These are phyloP conservation scores for Microtus oregoni DNA, from an alignment of 2,113 vertebrate genomes.

Conservation along the genomic window DNA sequence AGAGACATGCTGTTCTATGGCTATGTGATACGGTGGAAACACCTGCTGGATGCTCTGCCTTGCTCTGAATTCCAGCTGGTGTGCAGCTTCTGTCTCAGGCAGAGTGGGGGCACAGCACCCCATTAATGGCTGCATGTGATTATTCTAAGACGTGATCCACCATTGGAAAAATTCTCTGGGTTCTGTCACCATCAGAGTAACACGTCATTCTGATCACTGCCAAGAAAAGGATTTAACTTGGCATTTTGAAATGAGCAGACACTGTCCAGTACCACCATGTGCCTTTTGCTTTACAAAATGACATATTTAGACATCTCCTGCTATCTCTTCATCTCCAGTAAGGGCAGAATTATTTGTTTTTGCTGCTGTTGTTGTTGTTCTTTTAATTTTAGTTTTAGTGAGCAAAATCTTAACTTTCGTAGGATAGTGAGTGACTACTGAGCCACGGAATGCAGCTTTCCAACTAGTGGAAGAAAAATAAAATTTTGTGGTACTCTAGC, in stretches of 20 bases:
- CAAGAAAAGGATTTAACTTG: not conserved
- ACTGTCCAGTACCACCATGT: not conserved
- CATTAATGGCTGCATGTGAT: slow-evolving; percentile 7
- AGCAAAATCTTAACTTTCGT: not conserved
- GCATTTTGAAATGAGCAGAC: slow-evolving; percentile 44
- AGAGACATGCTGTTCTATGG: slow-evolving; percentile 35
- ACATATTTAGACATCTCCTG: not conserved
- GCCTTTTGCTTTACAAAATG: not conserved
- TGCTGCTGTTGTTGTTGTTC: not conserved
- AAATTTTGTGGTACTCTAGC: not conserved
- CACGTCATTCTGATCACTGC: not conserved
- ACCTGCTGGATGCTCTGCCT: slow-evolving; percentile 9
- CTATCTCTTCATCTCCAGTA: not conserved
- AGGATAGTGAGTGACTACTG: not conserved
- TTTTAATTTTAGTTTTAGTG: not conserved
- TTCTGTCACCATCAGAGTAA: slow-evolving; percentile 15
- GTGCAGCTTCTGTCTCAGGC: slow-evolving; percentile 27
- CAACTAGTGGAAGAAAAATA: not conserved
- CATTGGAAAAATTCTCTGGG: not conserved
- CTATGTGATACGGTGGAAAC: not conserved
- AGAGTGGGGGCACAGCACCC: not conserved
- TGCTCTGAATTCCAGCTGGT: slow-evolving; percentile 46
- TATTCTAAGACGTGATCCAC: slow-evolving; percentile 58
- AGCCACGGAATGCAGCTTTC: not conserved
- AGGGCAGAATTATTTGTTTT: not conserved